Base-by-base conservation (phyloP, 2,888 invertebrate genomes). In the Nysson spinosus region DNA sequence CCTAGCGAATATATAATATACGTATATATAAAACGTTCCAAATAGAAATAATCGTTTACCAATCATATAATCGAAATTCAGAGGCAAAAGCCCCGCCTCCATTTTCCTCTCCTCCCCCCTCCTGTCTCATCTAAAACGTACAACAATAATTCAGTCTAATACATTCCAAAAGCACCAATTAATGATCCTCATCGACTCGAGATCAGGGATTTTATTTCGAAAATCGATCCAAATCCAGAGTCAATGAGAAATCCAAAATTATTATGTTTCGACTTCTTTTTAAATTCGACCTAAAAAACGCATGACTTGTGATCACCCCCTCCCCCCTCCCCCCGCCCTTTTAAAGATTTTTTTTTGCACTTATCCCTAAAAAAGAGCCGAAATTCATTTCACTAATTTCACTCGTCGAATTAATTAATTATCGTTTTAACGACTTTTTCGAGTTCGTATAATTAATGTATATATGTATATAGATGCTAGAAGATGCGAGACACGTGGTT, bases 71-170 rank as follows among this genome's bases (percentile, higher is more conserved):
- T 64, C 67, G 55, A 68, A 55, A n/a, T n/a, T 57, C 14, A 47
- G 74, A 69, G 64, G 67, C 69, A 77, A 74, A 77, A 78, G 61
- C 63, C 66, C 61, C n/a, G n/a, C 46, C 54, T 12, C 22, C 34
- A 34, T 26, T 46, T 32, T 4, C 17, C 62, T 30, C 22, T 12
- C 49, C 68, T 68, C 62, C 24, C 22, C 11, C 49, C 68, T 68
- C 67, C 49, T 52, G 50, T 60, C 67, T 62, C 73, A 32, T 55
- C 67, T 71, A 71, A 67, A 85, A 82, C 72, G 76, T 81, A 85
- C 78, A 84, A 85, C 83, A 84, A 84, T 82, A 80, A 83, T 83
- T 86, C 86, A 86, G 85, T 85, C 85, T 86, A 85, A 86, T 86
- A 80, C 76, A 83, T 85, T 85, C 77, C 82, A 80, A 83, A 61